Percentiles rank a stretch among this genome's conserved stretches.
Conservation (phyloP, 2,113 vertebrate species). For the Galbula dea region DNA sequence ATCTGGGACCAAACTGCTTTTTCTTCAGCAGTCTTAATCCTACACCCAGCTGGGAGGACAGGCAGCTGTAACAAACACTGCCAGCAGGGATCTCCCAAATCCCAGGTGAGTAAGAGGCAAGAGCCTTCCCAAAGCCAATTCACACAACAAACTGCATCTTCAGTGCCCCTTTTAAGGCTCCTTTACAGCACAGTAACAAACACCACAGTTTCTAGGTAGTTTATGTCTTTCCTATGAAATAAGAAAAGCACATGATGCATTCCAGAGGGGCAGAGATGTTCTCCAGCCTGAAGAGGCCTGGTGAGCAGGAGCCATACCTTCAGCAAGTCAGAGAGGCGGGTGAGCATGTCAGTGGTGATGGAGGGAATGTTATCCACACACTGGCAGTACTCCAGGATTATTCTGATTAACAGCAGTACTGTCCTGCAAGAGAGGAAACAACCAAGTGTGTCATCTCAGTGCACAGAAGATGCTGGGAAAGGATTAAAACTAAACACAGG, state of each 20-base stretch:
- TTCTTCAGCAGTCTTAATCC: slow-evolving; percentile 17
- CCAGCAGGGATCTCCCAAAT: not conserved
- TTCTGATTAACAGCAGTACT: slow-evolving; percentile 94
- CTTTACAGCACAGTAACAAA: not conserved
- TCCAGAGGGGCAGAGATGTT: not conserved
- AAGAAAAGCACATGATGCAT: not conserved
- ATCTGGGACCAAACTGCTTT: not conserved
- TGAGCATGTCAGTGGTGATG: slow-evolving; percentile 94
- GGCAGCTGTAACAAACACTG: not conserved
- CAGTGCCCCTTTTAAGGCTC: not conserved
- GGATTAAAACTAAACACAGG: not conserved
- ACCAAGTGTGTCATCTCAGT: not conserved
- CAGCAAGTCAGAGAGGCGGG: slow-evolving; percentile 90
- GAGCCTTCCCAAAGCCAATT: not conserved
- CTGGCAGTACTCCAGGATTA: slow-evolving; percentile 98
- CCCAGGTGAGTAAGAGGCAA: not conserved
- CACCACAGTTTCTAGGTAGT: not conserved
- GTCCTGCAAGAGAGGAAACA: slow-evolving; percentile 79
- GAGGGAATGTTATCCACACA: slow-evolving; percentile 98
- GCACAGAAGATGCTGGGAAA: not conserved
- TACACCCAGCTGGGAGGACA: not conserved
- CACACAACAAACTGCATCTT: not conserved
- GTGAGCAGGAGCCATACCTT: slow-evolving; percentile 77
- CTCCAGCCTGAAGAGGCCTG: not conserved
- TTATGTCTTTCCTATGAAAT: not conserved